Conservation (phyloP, 2,797 vertebrate species). For the Mus minutoides region DNA sequence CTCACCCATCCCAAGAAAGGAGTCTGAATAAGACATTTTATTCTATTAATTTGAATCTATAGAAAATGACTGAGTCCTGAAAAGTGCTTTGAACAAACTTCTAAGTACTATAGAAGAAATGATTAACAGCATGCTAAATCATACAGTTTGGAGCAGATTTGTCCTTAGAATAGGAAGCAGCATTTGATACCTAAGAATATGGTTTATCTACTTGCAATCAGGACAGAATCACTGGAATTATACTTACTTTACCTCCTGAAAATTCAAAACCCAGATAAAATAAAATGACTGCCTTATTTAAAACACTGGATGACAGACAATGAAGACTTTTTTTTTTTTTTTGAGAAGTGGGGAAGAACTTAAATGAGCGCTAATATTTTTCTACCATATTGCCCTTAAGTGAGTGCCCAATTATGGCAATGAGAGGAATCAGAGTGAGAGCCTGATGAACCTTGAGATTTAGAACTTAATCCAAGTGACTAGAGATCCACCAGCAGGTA, state of each 20-base stretch:
- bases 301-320: neutral
- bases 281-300: neutral
- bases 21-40: constrained; percentile 52
- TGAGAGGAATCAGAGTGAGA: constrained; percentile 1
- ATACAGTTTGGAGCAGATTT: constrained; percentile 30
- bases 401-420: neutral
- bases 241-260: neutral
- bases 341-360: neutral
- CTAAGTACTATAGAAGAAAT: constrained; percentile 9
- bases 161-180: neutral
- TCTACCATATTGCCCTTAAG: neutral
- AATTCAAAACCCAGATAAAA: neutral
- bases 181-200: constrained; percentile 24
- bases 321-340: constrained; percentile 6
- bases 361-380: neutral
- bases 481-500: neutral
- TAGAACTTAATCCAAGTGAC: neutral
- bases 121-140: constrained; percentile 4
- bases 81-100: constrained; percentile 31
- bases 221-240: neutral
- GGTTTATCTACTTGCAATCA: neutral
- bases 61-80: constrained; percentile 26
- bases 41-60: constrained; percentile 53
- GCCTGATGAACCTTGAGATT: neutral
- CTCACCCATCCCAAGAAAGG: constrained; percentile 13